Evolutionary conservation across 2,797 vertebrate genomes (phyloP).

Genomic region (Pteronotus mesoamericanus): DNA sequence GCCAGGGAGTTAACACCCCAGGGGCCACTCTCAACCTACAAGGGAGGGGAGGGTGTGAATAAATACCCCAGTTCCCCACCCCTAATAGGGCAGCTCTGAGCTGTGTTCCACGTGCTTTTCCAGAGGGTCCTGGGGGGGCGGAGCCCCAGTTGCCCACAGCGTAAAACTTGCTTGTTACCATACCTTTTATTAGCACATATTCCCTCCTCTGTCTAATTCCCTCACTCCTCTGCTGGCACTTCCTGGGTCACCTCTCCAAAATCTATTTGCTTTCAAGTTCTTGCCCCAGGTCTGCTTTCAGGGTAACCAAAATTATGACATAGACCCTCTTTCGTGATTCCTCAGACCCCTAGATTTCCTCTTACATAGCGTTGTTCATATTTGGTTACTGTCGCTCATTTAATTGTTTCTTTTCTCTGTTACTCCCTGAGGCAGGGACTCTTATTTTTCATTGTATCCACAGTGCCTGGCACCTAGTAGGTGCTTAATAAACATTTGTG

Average conservation of each 20-base stretch:
- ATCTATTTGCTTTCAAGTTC: background rate
- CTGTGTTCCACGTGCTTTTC: background rate
- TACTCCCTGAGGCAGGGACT: background rate
- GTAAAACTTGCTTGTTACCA: background rate
- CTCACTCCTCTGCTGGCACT: no score
- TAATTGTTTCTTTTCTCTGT: background rate
- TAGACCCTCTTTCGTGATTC: background rate
- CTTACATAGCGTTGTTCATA: background rate
- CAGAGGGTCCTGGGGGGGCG: background rate
- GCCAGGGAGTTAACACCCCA: background rate
- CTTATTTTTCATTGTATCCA: background rate
- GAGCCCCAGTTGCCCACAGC: background rate
- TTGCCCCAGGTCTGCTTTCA: background rate
- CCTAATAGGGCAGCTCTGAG: background rate
- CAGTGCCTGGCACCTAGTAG: background rate
- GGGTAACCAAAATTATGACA: background rate
- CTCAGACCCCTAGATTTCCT: background rate
- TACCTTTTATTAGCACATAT: background rate
- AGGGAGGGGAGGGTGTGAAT: background rate
- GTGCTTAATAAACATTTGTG: background rate
- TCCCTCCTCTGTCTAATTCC: background rate
- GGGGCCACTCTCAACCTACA: background rate
- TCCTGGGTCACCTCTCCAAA: background rate
- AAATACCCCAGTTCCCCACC: background rate
- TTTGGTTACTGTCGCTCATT: background rate